Conservation (phyloP, 2,113 vertebrate genomes). For the Zosterops hypoxanthus region DNA sequence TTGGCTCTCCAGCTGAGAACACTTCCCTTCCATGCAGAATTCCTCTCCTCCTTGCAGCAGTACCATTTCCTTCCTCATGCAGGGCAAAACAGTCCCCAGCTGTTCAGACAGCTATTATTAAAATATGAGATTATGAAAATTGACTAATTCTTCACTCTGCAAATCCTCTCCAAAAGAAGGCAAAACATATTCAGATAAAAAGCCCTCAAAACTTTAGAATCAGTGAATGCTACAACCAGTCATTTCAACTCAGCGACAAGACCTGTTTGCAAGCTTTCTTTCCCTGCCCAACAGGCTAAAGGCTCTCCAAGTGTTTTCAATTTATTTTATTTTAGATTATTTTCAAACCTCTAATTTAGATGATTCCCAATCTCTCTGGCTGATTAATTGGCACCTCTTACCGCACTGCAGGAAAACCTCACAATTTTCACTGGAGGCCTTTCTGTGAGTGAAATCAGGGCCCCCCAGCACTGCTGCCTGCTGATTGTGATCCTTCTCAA, state of each 20-base stretch:
- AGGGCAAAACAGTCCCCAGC: neutral
- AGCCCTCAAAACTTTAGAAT: neutral
- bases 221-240: neutral
- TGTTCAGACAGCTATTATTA: neutral
- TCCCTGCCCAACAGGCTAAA: neutral
- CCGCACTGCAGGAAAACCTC: neutral
- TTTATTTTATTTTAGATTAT: neutral
- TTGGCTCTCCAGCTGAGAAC: neutral
- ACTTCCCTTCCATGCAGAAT: neutral
- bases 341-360: neutral
- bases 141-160: neutral
- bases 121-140: conserved; percentile 1
- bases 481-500: neutral
- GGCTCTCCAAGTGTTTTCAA: neutral
- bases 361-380: neutral
- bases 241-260: neutral
- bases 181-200: neutral
- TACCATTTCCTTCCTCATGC: neutral
- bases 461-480: neutral
- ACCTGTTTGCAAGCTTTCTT: neutral
- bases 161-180: neutral
- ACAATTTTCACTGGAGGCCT: neutral
- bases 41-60: neutral
- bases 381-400: neutral
- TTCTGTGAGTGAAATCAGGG: neutral